Percentiles rank a stretch among this genome's conserved stretches.
Conservation (phyloP, 2,888 invertebrate species). For the Camponotus fellah region DNA sequence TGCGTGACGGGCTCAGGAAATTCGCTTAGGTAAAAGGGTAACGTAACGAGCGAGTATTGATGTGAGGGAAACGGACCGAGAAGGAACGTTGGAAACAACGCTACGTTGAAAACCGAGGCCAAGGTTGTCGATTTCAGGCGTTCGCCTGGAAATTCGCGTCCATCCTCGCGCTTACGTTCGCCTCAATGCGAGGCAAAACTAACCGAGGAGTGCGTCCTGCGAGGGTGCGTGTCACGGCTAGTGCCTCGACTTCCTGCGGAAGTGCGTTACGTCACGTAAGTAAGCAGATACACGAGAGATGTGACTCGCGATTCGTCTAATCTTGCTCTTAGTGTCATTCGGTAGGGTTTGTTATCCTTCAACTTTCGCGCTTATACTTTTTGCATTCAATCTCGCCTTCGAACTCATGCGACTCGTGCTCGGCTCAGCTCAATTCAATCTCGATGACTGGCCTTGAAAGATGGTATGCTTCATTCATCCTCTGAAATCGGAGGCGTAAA, state of each 20-base stretch:
- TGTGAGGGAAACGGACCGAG: constrained; percentile 71
- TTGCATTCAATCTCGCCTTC: constrained; percentile 30
- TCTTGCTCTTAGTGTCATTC: constrained; percentile 12
- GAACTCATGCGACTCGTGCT: background rate
- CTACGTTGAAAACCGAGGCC: constrained; percentile 58
- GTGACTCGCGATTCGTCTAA: constrained; percentile 45
- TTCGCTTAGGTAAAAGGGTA: constrained; percentile 15
- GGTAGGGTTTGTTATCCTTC: background rate
- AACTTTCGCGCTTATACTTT: background rate
- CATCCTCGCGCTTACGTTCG: constrained; percentile 5
- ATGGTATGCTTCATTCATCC: background rate
- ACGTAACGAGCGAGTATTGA: background rate
- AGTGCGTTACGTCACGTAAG: constrained; percentile 56
- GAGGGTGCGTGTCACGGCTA: constrained; percentile 76
- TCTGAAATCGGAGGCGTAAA: background rate
- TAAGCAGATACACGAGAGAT: constrained; percentile 26
- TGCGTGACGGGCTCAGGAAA: constrained; percentile 13
- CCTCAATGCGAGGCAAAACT: constrained; percentile 6
- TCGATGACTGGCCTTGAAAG: background rate
- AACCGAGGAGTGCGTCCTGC: constrained; percentile 32
- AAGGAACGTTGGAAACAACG: constrained; percentile 74
- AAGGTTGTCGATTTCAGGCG: constrained; percentile 27
- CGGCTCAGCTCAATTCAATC: background rate
- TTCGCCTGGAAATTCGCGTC: constrained; percentile 22
- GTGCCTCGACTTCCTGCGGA: constrained; percentile 80